Percentiles rank a stretch among this genome's conserved stretches.
phyloP scores from a whole-genome alignment of 2,797 vertebrate genomes.

The Scolopax rusticola region DNA sequence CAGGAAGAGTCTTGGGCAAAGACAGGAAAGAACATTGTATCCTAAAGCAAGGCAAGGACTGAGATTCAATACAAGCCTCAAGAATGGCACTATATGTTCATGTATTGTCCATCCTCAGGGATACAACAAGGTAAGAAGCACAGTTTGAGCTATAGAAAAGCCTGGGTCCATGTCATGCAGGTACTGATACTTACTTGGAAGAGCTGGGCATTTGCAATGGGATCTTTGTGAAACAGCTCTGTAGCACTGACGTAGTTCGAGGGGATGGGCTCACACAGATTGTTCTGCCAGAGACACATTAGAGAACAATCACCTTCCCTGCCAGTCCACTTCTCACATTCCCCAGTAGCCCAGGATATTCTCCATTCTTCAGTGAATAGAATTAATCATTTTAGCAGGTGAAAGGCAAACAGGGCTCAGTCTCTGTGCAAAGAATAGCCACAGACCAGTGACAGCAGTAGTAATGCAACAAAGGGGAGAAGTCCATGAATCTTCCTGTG shows the following conservation, averaged over 20 bases:
- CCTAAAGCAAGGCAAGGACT: neutral
- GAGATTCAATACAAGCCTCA: neutral
- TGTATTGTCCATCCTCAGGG: neutral
- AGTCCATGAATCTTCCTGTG: neutral
- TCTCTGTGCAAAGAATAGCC: neutral
- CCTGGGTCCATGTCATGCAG: rapidly evolving
- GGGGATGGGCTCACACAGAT: conserved; percentile 70
- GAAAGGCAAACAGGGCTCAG: neutral
- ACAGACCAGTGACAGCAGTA: neutral
- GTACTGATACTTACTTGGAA: conserved; percentile 87
- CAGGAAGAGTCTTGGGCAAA: neutral
- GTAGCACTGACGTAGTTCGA: conserved; percentile 84
- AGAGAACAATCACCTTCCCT: conserved; percentile 4
- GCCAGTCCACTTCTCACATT: neutral
- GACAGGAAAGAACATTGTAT: neutral
- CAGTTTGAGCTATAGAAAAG: neutral
- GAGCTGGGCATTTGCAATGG: conserved; percentile 86
- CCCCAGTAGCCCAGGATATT: neutral
- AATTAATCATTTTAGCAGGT: neutral
- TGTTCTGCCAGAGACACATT: conserved; percentile 77
- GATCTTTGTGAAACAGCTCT: conserved; percentile 82
- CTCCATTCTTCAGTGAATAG: neutral
- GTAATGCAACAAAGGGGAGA: neutral
- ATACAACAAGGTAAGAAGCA: neutral
- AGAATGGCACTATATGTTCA: neutral